These are phyloP conservation scores for Dicentrarchus labrax DNA, from an alignment of 2,113 vertebrate genomes.

Conservation along the genomic window DNA sequence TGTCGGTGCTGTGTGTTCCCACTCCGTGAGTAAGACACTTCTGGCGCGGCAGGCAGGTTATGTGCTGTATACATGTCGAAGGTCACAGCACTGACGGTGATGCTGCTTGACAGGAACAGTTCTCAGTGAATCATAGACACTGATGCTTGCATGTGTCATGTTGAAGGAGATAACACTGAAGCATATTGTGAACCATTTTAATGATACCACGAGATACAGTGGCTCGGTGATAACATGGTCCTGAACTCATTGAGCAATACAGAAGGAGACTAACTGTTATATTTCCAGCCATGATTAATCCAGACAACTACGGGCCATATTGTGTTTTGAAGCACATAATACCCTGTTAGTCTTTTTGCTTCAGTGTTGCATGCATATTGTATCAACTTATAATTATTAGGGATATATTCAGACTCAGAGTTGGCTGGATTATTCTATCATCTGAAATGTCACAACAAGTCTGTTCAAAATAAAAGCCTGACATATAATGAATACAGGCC, in stretches of 20 bases:
- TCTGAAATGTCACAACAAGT: slow-evolving; percentile 34
- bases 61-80: slow-evolving; percentile 22
- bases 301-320: not conserved
- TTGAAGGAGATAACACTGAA: slow-evolving; percentile 16
- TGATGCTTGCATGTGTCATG: not conserved
- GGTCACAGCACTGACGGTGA: slow-evolving; percentile 46
- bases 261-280: not conserved
- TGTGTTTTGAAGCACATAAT: not conserved
- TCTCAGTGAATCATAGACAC: slow-evolving; percentile 51
- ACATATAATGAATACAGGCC: slow-evolving; percentile 2
- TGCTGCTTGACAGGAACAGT: slow-evolving; percentile 52
- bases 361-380: not conserved
- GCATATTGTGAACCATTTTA: slow-evolving; percentile 30
- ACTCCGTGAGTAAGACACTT: slow-evolving; percentile 25
- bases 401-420: not conserved
- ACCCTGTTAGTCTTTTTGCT: not conserved
- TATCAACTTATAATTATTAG: not conserved
- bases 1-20: slow-evolving; percentile 2
- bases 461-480: slow-evolving; percentile 25
- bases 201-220: not conserved
- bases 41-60: slow-evolving; percentile 14
- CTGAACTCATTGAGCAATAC: not conserved
- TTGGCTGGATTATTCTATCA: slow-evolving; percentile 7
- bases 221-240: not conserved
- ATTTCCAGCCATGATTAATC: slow-evolving; percentile 1